These are phyloP conservation scores for Molothrus ater DNA, from an alignment of 2,797 vertebrate species.

Conservation along the genomic window DNA sequence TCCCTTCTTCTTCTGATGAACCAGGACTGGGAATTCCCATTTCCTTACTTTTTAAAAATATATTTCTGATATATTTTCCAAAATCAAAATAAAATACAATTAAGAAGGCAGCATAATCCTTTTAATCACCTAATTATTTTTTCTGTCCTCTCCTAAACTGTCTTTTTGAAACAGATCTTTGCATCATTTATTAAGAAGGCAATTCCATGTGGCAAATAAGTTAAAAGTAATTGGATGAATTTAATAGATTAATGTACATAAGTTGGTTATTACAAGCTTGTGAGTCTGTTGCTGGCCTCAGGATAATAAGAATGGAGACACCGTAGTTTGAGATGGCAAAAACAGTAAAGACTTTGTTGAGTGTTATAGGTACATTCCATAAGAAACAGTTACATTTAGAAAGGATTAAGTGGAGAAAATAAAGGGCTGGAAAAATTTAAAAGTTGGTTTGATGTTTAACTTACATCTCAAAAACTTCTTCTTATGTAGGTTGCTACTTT, in stretches of 20 bases:
- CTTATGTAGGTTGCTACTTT: slow-evolving; percentile 86
- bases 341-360: neutral
- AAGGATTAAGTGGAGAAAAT: neutral
- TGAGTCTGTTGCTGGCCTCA: neutral
- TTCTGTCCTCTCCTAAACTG: neutral
- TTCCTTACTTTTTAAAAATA: neutral
- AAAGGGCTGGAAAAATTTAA: neutral
- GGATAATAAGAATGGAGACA: neutral
- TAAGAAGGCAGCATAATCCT: neutral
- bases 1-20: neutral
- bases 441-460: neutral
- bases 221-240: neutral
- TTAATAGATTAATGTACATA: neutral
- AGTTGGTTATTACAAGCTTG: neutral
- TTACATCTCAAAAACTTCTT: neutral
- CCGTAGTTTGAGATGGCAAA: neutral
- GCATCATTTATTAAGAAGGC: neutral
- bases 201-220: neutral
- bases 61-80: neutral
- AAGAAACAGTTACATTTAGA: neutral
- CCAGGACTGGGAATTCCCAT: neutral
- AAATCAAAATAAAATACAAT: neutral
- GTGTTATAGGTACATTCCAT: neutral
- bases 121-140: neutral
- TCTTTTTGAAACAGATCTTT: slow-evolving; percentile 25